phyloP scores from a whole-genome alignment of 2,888 invertebrate species.

The Xestia rhomboidea region DNA sequence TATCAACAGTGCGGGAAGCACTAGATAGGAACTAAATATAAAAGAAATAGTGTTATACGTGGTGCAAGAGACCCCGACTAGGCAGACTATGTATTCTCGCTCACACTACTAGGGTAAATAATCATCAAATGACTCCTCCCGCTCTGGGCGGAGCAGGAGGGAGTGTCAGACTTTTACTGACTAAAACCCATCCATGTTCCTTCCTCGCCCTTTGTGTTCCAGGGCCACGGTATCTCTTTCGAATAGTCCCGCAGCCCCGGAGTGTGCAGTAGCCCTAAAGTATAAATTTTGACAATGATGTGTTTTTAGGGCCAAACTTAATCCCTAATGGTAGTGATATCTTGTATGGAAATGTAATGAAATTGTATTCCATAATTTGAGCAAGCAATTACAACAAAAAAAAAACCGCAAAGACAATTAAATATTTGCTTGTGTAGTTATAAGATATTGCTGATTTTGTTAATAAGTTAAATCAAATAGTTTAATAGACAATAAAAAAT shows the following conservation, averaged over 20 bases:
- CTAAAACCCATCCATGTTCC: too few species aligned
- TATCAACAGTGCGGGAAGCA: slow-evolving; percentile 75
- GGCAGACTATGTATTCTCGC: too few species aligned
- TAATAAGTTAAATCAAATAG: background rate
- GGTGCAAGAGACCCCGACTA: background rate
- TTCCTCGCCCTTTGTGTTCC: too few species aligned
- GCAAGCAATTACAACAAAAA: background rate
- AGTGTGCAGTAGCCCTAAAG: too few species aligned
- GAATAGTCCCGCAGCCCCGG: too few species aligned
- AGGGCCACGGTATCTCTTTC: too few species aligned
- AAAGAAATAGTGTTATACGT: background rate
- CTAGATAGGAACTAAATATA: slow-evolving; percentile 31
- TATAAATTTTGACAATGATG: background rate
- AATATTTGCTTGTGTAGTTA: background rate
- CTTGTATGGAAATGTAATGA: background rate
- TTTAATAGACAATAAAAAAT: slow-evolving; percentile 41
- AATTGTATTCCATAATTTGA: background rate
- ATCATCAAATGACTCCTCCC: too few species aligned
- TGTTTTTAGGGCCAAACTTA: slow-evolving; percentile 5
- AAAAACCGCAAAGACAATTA: background rate
- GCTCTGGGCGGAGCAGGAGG: too few species aligned
- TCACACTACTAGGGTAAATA: too few species aligned
- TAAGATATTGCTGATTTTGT: background rate
- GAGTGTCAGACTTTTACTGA: too few species aligned
- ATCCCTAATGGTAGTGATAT: background rate